phyloP scores from a whole-genome alignment of 2,888 invertebrate genomes.

The Cistogaster globosa region DNA sequence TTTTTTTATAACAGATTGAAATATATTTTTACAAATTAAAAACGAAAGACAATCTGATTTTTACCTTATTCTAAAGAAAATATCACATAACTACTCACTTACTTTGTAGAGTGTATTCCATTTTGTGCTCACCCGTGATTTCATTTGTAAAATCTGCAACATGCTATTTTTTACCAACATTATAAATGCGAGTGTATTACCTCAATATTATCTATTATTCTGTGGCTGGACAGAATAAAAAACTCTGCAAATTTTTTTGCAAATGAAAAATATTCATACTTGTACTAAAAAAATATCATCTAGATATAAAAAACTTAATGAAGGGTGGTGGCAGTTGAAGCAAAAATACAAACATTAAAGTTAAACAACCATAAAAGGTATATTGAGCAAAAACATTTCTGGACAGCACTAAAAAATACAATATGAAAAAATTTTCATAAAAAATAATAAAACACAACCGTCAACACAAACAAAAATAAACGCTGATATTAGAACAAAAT shows the following conservation, averaged over 20 bases:
- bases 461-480: conserved; percentile 51
- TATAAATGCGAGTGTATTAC: conserved; percentile 40
- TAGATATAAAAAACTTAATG: conserved; percentile 17
- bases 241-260: conserved; percentile 21
- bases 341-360: conserved; percentile 58
- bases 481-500: conserved; percentile 13
- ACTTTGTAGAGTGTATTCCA: no score
- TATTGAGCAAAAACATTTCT: conserved; percentile 65
- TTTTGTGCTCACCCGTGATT: no score
- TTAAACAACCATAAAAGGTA: conserved; percentile 69
- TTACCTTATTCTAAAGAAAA: no score
- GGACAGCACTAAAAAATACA: conserved; percentile 50
- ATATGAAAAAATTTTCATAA: conserved; percentile 36
- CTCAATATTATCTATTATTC: conserved; percentile 54
- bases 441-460: conserved; percentile 49
- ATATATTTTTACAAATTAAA: no score
- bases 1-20: no score
- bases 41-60: no score
- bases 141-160: no score
- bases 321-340: conserved; percentile 38
- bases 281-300: background rate
- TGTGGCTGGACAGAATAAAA: conserved; percentile 53
- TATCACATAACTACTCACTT: no score
- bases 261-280: conserved; percentile 48
- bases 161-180: conserved; percentile 24